Percentiles rank a stretch among this genome's conserved stretches.
These are phyloP conservation scores for Pseudomyrmex gracilis DNA, from an alignment of 1,140 invertebrate species.

Conservation along the genomic window DNA sequence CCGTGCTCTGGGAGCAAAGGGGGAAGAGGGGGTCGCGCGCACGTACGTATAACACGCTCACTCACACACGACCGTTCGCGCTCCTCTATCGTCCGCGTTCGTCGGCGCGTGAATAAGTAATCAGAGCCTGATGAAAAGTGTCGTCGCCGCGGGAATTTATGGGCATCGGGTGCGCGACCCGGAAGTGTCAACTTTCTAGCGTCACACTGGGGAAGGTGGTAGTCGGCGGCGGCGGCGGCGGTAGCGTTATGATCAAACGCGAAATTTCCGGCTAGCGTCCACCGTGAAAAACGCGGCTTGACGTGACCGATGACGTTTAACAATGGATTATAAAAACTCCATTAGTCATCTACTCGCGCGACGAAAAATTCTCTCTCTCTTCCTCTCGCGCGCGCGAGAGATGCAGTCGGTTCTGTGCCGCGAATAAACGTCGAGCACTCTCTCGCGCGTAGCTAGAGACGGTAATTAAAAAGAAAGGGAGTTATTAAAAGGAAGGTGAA, in stretches of 20 bases:
- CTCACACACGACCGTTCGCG: slow-evolving; percentile 60
- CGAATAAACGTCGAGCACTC: slow-evolving; percentile 11
- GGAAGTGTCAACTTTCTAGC: slow-evolving; percentile 72
- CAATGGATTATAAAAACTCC: slow-evolving; percentile 60
- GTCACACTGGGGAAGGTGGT: slow-evolving; percentile 29
- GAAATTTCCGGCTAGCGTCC: slow-evolving; percentile 50
- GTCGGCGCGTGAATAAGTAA: slow-evolving; percentile 78
- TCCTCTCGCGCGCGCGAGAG: too few species aligned
- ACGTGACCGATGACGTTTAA: slow-evolving; percentile 55
- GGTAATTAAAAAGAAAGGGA: slow-evolving; percentile 37
- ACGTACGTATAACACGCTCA: slow-evolving; percentile 20
- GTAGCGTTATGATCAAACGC: slow-evolving; percentile 45
- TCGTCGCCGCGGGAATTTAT: slow-evolving; percentile 75
- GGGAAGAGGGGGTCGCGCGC: slow-evolving; percentile 6
- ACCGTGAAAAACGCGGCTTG: slow-evolving; percentile 57
- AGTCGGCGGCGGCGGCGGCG: slow-evolving; percentile 10
- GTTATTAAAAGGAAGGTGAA: slow-evolving; percentile 41
- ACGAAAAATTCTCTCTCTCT: slow-evolving; percentile 8
- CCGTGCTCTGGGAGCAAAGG: slow-evolving; percentile 8
- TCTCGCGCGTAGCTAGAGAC: slow-evolving; percentile 1
- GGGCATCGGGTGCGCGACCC: slow-evolving; percentile 72
- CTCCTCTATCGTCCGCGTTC: slow-evolving; percentile 70
- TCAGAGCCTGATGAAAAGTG: slow-evolving; percentile 78
- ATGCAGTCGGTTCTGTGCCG: not conserved
- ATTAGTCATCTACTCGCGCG: slow-evolving; percentile 50